Base-by-base conservation (phyloP, 2,113 vertebrate species). In the Carollia perspicillata region DNA sequence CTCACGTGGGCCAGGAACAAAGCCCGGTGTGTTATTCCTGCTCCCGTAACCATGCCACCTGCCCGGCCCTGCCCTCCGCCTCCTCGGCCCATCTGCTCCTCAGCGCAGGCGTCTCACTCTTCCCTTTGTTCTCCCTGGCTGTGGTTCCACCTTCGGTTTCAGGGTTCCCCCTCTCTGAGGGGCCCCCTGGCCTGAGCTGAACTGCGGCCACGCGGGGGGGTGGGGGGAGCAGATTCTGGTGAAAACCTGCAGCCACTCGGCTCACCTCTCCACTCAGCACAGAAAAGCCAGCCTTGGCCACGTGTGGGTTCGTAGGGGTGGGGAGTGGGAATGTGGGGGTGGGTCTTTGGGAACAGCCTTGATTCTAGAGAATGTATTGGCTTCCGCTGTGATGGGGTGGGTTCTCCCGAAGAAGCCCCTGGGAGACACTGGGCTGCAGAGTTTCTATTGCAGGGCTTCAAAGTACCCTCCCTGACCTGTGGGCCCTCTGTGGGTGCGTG, bases 41-140 rank as follows among this genome's bases (percentile, higher is more conserved):
- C 35, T 1, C 1, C 13, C 0, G n/a, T 92, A 81, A 84, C 90
- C 33, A 8, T 84, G 79, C 88, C 94, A 33, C 87, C 77, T 94
- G 94, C 63, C 90, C 0, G 0, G 97, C 97, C 94, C 91, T 77
- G 81, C 97, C 81, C 90, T 96, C 89, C 3, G 0, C 87, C 97
- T 81, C 84, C 55, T 30, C 18, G 33, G 1, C 80, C 47, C 92
- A 69, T 87, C 84, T 96, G 85, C 44, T 23, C 7, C 58, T 81
- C 68, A 44, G 12, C 14, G 2, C 26, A 42, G 80, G 51, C 75
- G 51, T 53, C 83, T 93, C 20, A 6, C 60, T 72, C 10, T 33
- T 66, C 74, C 83, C 49, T 95, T 95, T 93, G 89, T 93, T 90
- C 68, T 58, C 6, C 22, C 85, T 84, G 87, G 60, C 66, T 63